Evolutionary conservation across 2,113 vertebrate genomes (phyloP), one percentile per base, ranked within the genome.

Genomic region (Takifugu flavidus): DNA sequence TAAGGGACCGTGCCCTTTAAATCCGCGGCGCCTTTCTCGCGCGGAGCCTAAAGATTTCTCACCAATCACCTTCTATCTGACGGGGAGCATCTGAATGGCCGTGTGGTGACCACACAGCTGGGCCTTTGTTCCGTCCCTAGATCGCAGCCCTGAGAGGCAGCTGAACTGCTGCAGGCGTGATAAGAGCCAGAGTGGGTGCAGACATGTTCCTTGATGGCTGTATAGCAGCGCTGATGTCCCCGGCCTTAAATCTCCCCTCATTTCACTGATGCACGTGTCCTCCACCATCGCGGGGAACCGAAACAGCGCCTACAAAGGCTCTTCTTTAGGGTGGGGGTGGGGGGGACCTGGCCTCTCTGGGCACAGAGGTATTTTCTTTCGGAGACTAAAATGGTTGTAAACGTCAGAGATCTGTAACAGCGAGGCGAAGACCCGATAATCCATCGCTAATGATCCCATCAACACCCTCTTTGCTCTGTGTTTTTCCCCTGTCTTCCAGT

Each of bases 391-490:
- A 55, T 34, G 44, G 7, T 58, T 42, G 28, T n/a, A 53, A 69
- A 65, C 57, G 25, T 3, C 34, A 56, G 20, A 53, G 28, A 56
- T 59, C 14, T 54, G 58, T 58, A 57, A 64, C 62, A 47, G 5
- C 27, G 8, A 27, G 45, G 25, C 57, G 27, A 70, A 49, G 63
- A 62, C 61, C 69, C 65, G 77, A 68, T 77, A 79, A 79, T 77
- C 75, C 72, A 51, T 46, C 14, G 46, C 43, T 77, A 79, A 83
- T 75, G 69, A 82, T 75, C 75, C 73, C 61, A 79, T 79, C 67
- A 77, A 67, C 77, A 72, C 57, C 28, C 25, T 13, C 25, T 5
- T 68, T 77, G 54, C 67, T 79, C 71, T 70, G 75, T 53, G 51
- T 67, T 75, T 72, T 68, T 45, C 61, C 69, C 63, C 14, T 6